These are phyloP conservation scores for Emmelina monodactyla DNA, from an alignment of 2,888 invertebrate species.

Conservation along the genomic window DNA sequence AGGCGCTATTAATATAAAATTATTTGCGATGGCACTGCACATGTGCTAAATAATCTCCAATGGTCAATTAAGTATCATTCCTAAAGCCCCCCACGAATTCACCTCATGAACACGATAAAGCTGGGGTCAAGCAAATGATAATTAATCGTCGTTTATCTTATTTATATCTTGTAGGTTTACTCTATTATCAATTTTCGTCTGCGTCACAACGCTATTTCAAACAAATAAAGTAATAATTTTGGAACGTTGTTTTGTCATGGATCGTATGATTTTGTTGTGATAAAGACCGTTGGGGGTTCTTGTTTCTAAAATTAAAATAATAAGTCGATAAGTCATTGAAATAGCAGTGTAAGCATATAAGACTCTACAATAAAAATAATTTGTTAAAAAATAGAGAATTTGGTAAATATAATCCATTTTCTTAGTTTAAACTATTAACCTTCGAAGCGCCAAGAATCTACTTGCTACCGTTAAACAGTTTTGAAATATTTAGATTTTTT, in stretches of 20 bases:
- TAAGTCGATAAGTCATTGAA: too few species aligned
- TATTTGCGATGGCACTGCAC: constrained; percentile 2
- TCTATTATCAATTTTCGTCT: constrained; percentile 12
- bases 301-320: too few species aligned
- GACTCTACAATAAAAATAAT: too few species aligned
- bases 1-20: background rate
- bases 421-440: too few species aligned
- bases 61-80: constrained; percentile 9
- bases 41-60: constrained; percentile 10
- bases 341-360: too few species aligned
- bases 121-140: constrained; percentile 25
- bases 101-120: constrained; percentile 49
- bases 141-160: constrained; percentile 23
- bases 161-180: constrained; percentile 17
- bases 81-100: constrained; percentile 51
- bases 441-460: too few species aligned
- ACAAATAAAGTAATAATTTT: constrained; percentile 1
- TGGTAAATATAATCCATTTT: too few species aligned
- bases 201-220: constrained; percentile 1
- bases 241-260: background rate
- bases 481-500: too few species aligned
- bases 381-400: too few species aligned
- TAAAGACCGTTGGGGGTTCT: too few species aligned
- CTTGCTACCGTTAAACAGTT: too few species aligned
- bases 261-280: too few species aligned